Evolutionary conservation across 2,113 vertebrate genomes (phyloP).

Genomic region (Oncorhynchus gorbuscha): DNA sequence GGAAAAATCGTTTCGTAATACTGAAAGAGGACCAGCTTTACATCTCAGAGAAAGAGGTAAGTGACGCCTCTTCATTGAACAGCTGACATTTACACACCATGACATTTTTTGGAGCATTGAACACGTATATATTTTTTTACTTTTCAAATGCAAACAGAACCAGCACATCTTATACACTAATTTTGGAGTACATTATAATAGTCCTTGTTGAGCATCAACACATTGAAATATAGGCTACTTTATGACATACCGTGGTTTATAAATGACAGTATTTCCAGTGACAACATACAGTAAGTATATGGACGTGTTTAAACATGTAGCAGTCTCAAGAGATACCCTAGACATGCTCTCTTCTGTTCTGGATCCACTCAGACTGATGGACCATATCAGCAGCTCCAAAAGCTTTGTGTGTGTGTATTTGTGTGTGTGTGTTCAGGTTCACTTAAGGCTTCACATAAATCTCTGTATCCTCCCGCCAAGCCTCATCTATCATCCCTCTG

Average conservation of each 20-base stretch:
- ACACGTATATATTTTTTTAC: no score
- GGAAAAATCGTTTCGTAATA: conserved; percentile 92
- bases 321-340: neutral
- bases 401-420: neutral
- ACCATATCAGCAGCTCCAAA: neutral
- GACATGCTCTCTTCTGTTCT: neutral
- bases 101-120: neutral
- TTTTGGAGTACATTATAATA: neutral
- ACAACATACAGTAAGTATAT: no score
- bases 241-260: neutral
- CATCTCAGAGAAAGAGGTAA: conserved; percentile 92
- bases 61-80: conserved; percentile 25
- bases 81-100: conserved; percentile 2
- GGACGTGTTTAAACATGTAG: neutral
- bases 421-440: neutral
- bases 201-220: neutral
- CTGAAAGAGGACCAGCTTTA: conserved; percentile 90
- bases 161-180: no score
- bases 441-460: no score
- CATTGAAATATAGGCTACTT: neutral
- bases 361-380: neutral
- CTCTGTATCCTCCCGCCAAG: no score
- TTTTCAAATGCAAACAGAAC: no score
- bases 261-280: neutral
- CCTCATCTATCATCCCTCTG: neutral